phyloP scores from a whole-genome alignment of 2,113 vertebrate species.

The Chaetodon auriga region DNA sequence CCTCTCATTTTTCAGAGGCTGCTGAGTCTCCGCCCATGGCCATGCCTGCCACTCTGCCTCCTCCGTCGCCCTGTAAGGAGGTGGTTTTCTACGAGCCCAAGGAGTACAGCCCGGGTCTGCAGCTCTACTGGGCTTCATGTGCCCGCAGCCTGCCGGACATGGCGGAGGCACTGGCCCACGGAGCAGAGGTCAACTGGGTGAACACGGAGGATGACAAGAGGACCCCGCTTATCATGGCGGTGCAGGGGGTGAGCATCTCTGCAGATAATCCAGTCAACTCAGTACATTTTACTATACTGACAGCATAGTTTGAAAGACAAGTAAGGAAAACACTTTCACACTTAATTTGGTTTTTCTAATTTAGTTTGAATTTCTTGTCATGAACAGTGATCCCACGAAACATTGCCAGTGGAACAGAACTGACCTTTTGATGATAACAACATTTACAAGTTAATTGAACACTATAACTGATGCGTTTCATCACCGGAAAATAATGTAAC shows the following conservation, averaged over 20 bases:
- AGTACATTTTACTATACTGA: not conserved
- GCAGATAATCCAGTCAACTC: not conserved
- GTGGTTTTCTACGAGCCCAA: constrained; percentile 86
- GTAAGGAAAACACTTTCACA: not conserved
- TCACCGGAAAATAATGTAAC: not conserved
- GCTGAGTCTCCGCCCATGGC: constrained; percentile 73
- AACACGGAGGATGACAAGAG: constrained; percentile 90
- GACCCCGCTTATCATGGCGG: constrained; percentile 96
- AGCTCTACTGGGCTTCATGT: constrained; percentile 92
- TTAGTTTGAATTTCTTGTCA: not conserved
- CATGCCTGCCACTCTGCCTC: constrained; percentile 75
- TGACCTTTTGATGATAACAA: too few species aligned
- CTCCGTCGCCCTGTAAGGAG: constrained; percentile 82
- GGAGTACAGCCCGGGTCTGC: constrained; percentile 88
- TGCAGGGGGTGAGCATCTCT: constrained; percentile 89
- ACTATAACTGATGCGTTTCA: not conserved
- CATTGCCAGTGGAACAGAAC: not conserved
- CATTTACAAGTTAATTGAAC: too few species aligned
- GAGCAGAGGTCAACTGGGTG: constrained; percentile 96
- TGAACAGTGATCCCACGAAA: not conserved
- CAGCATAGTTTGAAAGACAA: not conserved
- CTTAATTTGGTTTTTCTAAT: not conserved
- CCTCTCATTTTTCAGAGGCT: constrained; percentile 48
- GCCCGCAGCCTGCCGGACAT: constrained; percentile 94
- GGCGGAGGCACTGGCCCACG: constrained; percentile 95